Base-by-base conservation (phyloP, 1,140 invertebrate species). In the Metaphire vulgaris region DNA sequence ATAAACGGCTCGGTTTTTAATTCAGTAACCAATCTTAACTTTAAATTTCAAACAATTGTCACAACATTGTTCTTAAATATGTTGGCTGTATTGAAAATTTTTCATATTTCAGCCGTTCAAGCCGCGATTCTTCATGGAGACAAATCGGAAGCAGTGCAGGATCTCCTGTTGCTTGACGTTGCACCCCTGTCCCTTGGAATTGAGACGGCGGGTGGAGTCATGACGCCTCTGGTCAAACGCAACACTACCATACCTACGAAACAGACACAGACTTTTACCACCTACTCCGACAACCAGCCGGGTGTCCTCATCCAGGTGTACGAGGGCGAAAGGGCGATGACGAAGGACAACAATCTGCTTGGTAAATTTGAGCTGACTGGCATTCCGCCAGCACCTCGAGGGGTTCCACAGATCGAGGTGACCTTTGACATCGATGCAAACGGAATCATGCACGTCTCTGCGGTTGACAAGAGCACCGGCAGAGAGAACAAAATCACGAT, bases 401-500 rank as follows among this genome's bases (percentile, higher is more conserved):
- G 94, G 72, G 92, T 94, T 0, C 93, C 93, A 34, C 92, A 95
- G 86, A 93, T 82, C 64, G 74, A 79, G 32, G 76, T 74, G 14
- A 89, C 89, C 21, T 90, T 90, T 80, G 89, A 90, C 75, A 87
- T 89, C 92, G 86, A 95, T 82, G 85, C 86, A 65, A 87, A 87
- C 69, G 86, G 86, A 80, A 87, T 87, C 75, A 76, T 87, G 16
- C 87, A 87, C 77, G 86, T 87, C 2, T 83, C 85, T 69, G 89
- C 89, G 64, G 80, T 81, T n/a, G 89, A 90, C 79, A 89, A 89
- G 81, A 88, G 87, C 1, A 97, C 96, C 78, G 96, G 96, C 82
- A 97, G 96, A 86, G 93, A 95, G 83, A 98, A 97, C 87, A 97
- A 97, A 87, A 98, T 98, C 85, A 97, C 94, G 33, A 98, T 98